phyloP scores from a whole-genome alignment of 64 coral and sea anemone genomes.

The Porites australiensis region DNA sequence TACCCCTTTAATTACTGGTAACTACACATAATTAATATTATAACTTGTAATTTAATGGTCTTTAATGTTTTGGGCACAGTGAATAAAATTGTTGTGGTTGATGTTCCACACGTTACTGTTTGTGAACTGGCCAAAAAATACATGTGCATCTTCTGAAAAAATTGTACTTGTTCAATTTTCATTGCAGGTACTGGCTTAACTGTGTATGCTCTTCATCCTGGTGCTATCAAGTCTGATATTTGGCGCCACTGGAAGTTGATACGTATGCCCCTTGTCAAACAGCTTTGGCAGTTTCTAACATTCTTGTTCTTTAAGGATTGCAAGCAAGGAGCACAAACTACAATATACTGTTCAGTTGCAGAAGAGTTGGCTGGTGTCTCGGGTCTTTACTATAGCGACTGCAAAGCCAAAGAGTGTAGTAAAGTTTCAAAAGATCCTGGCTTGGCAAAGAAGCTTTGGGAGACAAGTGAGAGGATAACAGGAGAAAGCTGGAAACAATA shows the following conservation, averaged over 20 bases:
- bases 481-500: conserved; percentile 38
- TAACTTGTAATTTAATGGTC: no score
- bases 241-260: conserved; percentile 2
- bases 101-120: neutral
- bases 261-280: neutral
- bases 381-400: conserved; percentile 62
- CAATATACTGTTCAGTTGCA: conserved; percentile 59
- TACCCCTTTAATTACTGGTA: no score
- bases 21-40: no score
- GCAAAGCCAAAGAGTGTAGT: neutral
- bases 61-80: no score
- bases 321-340: conserved; percentile 64
- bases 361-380: conserved; percentile 12
- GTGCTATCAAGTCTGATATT: conserved; percentile 36
- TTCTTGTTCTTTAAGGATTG: conserved; percentile 13
- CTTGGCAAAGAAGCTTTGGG: conserved; percentile 42
- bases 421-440: conserved; percentile 31
- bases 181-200: conserved; percentile 40
- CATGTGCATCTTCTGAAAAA: neutral
- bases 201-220: conserved; percentile 58
- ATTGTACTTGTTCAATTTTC: neutral
- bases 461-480: conserved; percentile 42
- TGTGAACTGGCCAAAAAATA: neutral
- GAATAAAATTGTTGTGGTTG: no score
- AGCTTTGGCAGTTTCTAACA: neutral